Percentiles rank a stretch among this genome's conserved stretches.
phyloP scores from a whole-genome alignment of 2,113 vertebrate species.

The Dasyurus viverrinus region DNA sequence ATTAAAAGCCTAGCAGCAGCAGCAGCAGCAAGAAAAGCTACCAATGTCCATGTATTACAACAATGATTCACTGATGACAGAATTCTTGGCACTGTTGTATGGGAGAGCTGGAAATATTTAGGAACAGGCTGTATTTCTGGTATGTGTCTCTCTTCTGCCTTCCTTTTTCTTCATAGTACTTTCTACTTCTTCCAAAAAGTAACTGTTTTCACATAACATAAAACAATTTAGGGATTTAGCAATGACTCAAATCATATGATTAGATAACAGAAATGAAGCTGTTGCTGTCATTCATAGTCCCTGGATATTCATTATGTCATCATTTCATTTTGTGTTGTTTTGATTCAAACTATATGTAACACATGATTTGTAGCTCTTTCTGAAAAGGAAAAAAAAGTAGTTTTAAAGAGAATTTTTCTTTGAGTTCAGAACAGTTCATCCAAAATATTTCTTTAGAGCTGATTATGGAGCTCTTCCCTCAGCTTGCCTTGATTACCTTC shows the following conservation, averaged over 20 bases:
- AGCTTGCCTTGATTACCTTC: slow-evolving; percentile 4
- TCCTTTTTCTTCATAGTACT: neutral
- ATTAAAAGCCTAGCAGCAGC: neutral
- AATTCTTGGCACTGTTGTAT: neutral
- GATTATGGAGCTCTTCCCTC: neutral
- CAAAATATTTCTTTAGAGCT: neutral
- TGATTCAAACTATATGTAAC: neutral
- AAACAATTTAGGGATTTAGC: neutral
- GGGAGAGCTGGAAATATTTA: neutral
- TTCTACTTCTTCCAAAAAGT: neutral
- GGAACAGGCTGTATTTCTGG: neutral
- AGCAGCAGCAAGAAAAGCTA: no score
- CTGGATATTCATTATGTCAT: neutral
- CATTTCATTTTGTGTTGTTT: neutral
- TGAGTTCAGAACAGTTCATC: neutral
- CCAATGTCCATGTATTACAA: neutral
- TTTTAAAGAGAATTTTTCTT: neutral
- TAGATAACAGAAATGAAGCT: neutral
- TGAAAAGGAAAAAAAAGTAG: slow-evolving; percentile 3
- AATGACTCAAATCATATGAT: neutral
- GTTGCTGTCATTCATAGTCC: neutral
- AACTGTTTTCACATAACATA: neutral
- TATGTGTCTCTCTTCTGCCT: neutral
- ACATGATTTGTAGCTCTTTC: slow-evolving; percentile 9
- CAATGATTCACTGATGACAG: neutral